Conservation (phyloP, 2,888 invertebrate species). For the Fragum whitleyi region DNA sequence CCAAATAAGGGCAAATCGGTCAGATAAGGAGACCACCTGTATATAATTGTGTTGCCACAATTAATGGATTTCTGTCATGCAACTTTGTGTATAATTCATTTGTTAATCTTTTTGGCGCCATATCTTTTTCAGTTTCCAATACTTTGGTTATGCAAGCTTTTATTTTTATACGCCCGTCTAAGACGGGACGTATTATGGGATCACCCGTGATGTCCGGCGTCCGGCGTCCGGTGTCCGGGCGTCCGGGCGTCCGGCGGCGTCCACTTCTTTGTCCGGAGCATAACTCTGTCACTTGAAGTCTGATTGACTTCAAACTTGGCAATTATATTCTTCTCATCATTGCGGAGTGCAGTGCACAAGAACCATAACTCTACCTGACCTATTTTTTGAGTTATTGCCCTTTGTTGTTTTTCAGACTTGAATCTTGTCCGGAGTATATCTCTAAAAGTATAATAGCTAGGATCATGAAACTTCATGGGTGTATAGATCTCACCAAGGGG, state of each 20-base stretch:
- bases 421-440: constrained; percentile 4
- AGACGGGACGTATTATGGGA: constrained; percentile 11
- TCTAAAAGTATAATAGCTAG: not conserved
- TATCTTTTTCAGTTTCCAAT: too few relatives aligned
- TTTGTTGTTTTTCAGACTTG: not conserved
- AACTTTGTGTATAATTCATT: not conserved
- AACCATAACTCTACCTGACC: not conserved
- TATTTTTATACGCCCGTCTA: constrained; percentile 8
- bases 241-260: not conserved
- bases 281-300: not conserved
- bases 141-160: too few relatives aligned
- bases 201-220: constrained; percentile 2
- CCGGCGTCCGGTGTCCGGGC: not conserved
- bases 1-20: constrained; percentile 2
- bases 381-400: not conserved
- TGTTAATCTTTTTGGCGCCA: constrained; percentile 21
- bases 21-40: constrained; percentile 15
- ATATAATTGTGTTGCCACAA: constrained; percentile 21
- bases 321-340: not conserved
- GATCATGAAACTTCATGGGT: constrained; percentile 1
- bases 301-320: not conserved
- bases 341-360: not conserved
- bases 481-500: not conserved
- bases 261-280: constrained; percentile 4
- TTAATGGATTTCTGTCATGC: constrained; percentile 28